Conservation (phyloP, 2,797 vertebrate genomes). For the Dendrocincla fuliginosa region DNA sequence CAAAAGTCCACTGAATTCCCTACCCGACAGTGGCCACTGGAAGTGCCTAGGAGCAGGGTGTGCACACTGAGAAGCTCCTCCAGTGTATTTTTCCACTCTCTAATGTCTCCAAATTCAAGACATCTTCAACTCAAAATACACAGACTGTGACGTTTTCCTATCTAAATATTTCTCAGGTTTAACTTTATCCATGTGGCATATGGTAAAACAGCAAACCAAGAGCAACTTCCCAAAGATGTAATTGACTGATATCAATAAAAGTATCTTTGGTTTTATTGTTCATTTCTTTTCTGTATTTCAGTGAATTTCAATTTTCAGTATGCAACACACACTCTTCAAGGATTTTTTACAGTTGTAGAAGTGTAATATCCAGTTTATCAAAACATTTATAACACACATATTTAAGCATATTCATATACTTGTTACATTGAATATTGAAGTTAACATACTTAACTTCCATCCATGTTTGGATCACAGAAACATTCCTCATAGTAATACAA, state of each 20-base stretch:
- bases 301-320: background rate
- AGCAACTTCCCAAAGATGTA: background rate
- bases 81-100: background rate
- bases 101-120: background rate
- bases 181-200: background rate
- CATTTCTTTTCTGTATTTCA: background rate
- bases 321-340: background rate
- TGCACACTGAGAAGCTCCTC: background rate
- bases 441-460: background rate
- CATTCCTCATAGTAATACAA: background rate
- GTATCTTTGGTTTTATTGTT: background rate
- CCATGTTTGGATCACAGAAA: background rate
- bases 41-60: background rate
- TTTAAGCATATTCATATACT: background rate
- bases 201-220: background rate
- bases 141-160: background rate
- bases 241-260: background rate
- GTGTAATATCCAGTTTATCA: background rate
- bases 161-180: background rate
- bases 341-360: background rate
- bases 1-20: background rate
- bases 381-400: background rate
- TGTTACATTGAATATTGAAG: background rate
- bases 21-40: accelerated
- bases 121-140: background rate